A percentile compares a stretch with the other conserved stretches of the same genome.
These are phyloP conservation scores for Falco cherrug DNA, from an alignment of 2,797 vertebrate genomes.

Conservation along the genomic window DNA sequence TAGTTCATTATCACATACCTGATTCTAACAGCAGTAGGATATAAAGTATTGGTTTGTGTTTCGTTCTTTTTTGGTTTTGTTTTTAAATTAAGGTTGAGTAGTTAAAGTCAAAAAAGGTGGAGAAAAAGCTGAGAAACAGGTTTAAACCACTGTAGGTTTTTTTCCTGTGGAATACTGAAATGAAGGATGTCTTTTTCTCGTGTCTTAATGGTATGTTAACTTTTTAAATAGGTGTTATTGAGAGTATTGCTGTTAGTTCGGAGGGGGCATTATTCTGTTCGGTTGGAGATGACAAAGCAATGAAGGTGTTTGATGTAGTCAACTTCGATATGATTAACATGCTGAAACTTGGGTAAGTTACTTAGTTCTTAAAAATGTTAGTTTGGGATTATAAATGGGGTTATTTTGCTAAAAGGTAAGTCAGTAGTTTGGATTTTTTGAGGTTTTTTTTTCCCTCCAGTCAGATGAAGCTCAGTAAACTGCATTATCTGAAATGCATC, in stretches of 20 bases:
- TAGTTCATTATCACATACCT: not conserved
- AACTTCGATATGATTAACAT: slow-evolving; percentile 99
- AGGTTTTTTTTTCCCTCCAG: fast-evolving
- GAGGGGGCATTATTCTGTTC: slow-evolving; percentile 94
- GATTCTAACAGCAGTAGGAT: not conserved
- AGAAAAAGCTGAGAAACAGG: not conserved
- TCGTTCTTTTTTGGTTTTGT: not conserved
- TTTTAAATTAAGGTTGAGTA: not conserved
- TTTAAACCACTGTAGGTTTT: not conserved
- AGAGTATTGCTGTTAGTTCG: slow-evolving; percentile 90
- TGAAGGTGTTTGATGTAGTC: slow-evolving; percentile 99
- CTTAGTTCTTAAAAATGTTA: not conserved
- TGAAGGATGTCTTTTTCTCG: not conserved
- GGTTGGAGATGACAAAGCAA: slow-evolving; percentile 97
- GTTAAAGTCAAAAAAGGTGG: not conserved
- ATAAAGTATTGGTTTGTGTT: not conserved
- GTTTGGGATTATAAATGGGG: not conserved
- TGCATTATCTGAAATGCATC: not conserved
- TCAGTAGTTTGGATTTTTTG: not conserved
- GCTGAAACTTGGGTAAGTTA: slow-evolving; percentile 93
- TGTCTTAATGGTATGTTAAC: not conserved
- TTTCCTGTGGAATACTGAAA: not conserved
- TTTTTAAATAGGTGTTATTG: slow-evolving; percentile 86
- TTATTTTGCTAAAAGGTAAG: not conserved
- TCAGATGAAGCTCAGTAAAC: not conserved